Evolutionary conservation across 1,140 invertebrate species (phyloP), one percentile per base, ranked within the genome.

Genomic region (Maniola jurtina): DNA sequence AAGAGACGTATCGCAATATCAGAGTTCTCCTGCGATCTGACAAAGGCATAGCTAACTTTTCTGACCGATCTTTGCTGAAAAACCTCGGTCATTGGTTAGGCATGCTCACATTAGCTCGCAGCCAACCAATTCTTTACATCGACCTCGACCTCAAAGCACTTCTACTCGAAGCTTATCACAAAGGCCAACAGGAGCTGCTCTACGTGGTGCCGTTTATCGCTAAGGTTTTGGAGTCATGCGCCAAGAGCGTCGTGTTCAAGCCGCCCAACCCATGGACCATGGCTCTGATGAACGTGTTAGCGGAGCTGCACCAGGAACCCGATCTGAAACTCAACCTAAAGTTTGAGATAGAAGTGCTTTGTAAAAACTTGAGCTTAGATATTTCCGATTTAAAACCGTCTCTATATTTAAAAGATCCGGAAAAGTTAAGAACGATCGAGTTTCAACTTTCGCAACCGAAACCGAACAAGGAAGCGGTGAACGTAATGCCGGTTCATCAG

Each of bases 31-130:
- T 99, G 55, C 93, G 97, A 57, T 98, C 97, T 72, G 99, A 99
- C 80, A 99, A 99, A 92, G 97, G 96, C 52, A 98, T 98, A 77
- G 97, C 97, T 9, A 99, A 99, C 92, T 99, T 99, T 90, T 99
- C 98, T 42, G 99, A 99, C 91, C 93, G 98, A 65, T 98, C 98
- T 58, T 86, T 99, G 35, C 86, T 99, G 16, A 99, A 99, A 92
- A 99, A 99, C 92, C 93, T 99, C 5, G 99, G 99, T 40, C 98
- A 99, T 91, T 99, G 99, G 99, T 92, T 99, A 38, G 99, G 99
- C 54, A 97, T 99, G 94, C 93, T 99, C 48, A 99, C 98, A 0
- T 89, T 99, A 42, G 97, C 96, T 36, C 95, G 98, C 70, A 99
- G 98, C 90, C 96, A 96, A 78, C 99, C 99, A 0, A 99, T 99